phyloP scores from a whole-genome alignment of 2,888 invertebrate genomes.

The Thecophora atra region DNA sequence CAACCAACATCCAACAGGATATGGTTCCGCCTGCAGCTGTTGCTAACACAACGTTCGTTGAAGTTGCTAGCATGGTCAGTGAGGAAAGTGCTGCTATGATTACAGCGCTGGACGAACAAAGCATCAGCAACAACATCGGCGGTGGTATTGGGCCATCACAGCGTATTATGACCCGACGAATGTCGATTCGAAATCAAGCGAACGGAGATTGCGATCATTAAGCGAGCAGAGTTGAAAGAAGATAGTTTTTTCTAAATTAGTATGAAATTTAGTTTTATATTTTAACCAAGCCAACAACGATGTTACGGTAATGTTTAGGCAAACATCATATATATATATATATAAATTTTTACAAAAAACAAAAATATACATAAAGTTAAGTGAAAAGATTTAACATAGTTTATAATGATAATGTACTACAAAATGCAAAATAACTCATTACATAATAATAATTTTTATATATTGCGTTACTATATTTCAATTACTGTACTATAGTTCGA shows the following conservation, averaged over 20 bases:
- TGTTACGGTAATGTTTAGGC: neutral
- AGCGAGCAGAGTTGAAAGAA: slow-evolving; percentile 1
- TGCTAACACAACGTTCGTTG: slow-evolving; percentile 45
- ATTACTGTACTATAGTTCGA: slow-evolving; percentile 15
- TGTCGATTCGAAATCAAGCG: slow-evolving; percentile 57
- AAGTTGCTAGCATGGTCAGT: slow-evolving; percentile 53
- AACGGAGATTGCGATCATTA: slow-evolving; percentile 53
- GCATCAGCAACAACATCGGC: slow-evolving; percentile 36
- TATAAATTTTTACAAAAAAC: slow-evolving; percentile 10
- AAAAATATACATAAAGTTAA: slow-evolving; percentile 18
- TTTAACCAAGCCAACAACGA: neutral
- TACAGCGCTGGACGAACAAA: slow-evolving; percentile 39
- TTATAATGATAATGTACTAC: neutral
- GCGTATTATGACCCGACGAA: slow-evolving; percentile 58
- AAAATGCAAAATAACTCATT: slow-evolving; percentile 30
- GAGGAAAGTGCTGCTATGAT: slow-evolving; percentile 49
- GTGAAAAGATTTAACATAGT: neutral
- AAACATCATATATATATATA: slow-evolving; percentile 6
- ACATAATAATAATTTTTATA: slow-evolving; percentile 20
- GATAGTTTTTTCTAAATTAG: slow-evolving; percentile 5
- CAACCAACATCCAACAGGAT: slow-evolving; percentile 39
- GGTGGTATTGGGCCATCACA: slow-evolving; percentile 41
- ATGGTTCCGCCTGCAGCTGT: neutral
- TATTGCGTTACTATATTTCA: slow-evolving; percentile 26
- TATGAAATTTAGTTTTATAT: neutral